phyloP scores from a whole-genome alignment of 1,140 invertebrate species.

The Drosophila melanogaster region Release_6_plus_ISO1_MT NC_004354.4:14127501-14128000 shows the following conservation, averaged over 20 bases:
- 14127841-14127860: no score
- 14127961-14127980: not conserved
- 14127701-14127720: conserved; percentile 41
- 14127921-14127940: not conserved
- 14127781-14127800: not conserved
- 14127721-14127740: conserved; percentile 21
- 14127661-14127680: conserved; percentile 20
- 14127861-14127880: no score
- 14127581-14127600: conserved; percentile 43
- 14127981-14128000: conserved; percentile 46
- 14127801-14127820: no score
- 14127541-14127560: no score
- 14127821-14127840: no score
- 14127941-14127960: conserved; percentile 30
- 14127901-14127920: no score
- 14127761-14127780: not conserved
- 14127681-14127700: conserved; percentile 62
- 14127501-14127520: conserved; percentile 45
- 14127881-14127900: no score
- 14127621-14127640: not conserved
- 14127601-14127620: conserved; percentile 37
- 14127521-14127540: not conserved
- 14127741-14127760: conserved; percentile 25
- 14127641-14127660: conserved; percentile 1
- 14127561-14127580: conserved; percentile 38